These are phyloP conservation scores for Cephalotes varians DNA, from an alignment of 2,888 invertebrate genomes.

Conservation along the genomic window DNA sequence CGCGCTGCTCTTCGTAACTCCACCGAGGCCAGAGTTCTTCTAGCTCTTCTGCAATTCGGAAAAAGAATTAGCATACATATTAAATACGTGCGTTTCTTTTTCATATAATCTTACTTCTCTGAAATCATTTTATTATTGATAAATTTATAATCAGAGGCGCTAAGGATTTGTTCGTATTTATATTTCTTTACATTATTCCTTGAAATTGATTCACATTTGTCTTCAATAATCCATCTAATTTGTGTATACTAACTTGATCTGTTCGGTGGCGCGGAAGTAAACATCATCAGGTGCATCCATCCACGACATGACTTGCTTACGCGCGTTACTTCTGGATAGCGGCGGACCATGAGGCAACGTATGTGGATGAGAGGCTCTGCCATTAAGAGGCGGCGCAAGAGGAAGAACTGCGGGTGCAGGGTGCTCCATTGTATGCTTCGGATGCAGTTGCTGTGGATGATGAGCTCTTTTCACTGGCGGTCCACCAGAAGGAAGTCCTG, in stretches of 20 bases:
- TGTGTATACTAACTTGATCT: conserved; percentile 92
- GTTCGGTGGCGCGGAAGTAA: conserved; percentile 96
- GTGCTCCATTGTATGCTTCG: conserved; percentile 82
- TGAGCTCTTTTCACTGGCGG: conserved; percentile 92
- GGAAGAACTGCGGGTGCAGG: conserved; percentile 79
- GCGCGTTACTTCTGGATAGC: conserved; percentile 91
- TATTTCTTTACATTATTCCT: background rate
- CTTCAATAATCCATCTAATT: background rate
- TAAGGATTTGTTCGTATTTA: background rate
- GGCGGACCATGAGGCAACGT: conserved; percentile 86
- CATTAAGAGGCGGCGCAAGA: conserved; percentile 82
- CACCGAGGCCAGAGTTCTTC: conserved; percentile 92
- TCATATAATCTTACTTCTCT: background rate
- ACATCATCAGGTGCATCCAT: conserved; percentile 99
- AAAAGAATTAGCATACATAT: background rate
- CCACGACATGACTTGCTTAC: conserved; percentile 98
- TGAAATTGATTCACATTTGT: background rate
- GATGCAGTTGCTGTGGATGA: conserved; percentile 81
- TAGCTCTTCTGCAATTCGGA: conserved; percentile 86
- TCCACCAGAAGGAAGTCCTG: conserved; percentile 79
- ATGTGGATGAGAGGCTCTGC: conserved; percentile 82
- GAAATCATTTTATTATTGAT: background rate
- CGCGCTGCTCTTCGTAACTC: conserved; percentile 94
- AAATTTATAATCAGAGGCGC: background rate
- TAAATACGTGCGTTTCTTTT: background rate